Conservation (phyloP, 2,797 vertebrate genomes). For the Paramormyrops hopkinsi region DNA sequence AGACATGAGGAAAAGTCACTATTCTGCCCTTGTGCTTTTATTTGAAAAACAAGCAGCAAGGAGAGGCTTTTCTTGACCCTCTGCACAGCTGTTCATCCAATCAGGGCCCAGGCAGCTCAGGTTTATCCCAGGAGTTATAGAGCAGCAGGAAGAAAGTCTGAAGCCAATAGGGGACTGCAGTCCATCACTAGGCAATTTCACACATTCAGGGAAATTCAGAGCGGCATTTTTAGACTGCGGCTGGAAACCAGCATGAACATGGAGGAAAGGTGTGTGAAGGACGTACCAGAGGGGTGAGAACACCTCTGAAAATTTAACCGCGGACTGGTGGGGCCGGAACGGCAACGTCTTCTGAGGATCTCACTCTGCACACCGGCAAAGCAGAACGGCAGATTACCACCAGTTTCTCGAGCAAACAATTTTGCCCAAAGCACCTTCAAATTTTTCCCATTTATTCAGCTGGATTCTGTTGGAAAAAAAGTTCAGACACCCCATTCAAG, state of each 20-base stretch:
- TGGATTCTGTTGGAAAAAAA: neutral
- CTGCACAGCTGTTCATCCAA: neutral
- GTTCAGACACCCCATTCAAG: neutral
- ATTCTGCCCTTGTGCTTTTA: neutral
- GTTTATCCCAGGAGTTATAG: neutral
- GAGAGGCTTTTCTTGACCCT: neutral
- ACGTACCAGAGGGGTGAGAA: neutral
- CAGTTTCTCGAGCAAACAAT: neutral
- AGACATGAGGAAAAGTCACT: neutral
- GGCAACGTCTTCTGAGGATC: neutral
- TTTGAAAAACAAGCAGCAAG: neutral
- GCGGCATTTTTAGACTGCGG: neutral
- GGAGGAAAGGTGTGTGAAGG: neutral
- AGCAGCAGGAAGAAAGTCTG: neutral
- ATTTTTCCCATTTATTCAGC: neutral
- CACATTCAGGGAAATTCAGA: neutral
- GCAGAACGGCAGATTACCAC: neutral
- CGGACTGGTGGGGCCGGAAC: neutral
- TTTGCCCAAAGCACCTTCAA: neutral
- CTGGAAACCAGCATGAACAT: neutral
- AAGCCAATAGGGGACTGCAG: neutral
- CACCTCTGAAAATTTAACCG: neutral
- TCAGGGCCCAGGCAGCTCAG: neutral
- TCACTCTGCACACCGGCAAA: neutral
- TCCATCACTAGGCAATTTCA: neutral